Evolutionary conservation across 2,797 vertebrate species (phyloP).

Genomic region (Melanotaenia trifasciata): DNA sequence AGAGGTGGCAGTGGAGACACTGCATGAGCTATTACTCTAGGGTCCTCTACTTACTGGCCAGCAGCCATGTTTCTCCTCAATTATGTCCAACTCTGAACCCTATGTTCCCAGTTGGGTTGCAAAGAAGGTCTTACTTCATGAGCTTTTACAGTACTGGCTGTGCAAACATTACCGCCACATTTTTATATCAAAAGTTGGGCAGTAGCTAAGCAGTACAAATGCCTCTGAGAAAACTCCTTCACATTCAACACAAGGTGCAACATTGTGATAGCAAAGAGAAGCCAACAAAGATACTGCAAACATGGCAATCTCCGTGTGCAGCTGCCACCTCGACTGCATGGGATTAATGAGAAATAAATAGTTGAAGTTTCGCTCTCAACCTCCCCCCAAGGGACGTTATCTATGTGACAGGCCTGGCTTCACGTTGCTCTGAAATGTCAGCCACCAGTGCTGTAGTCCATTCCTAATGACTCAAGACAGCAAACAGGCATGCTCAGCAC

Average conservation of each 20-base stretch:
- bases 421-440: slow-evolving; percentile 70
- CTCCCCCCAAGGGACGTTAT: slow-evolving; percentile 65
- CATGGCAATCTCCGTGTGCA: slow-evolving; percentile 51
- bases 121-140: slow-evolving; percentile 32
- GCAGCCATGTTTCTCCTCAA: slow-evolving; percentile 51
- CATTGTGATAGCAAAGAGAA: slow-evolving; percentile 53
- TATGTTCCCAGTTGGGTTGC: slow-evolving; percentile 41
- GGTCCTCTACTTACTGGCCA: slow-evolving; percentile 54
- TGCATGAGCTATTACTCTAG: slow-evolving; percentile 60
- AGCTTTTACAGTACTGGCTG: slow-evolving; percentile 25
- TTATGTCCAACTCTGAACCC: slow-evolving; percentile 41
- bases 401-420: slow-evolving; percentile 55
- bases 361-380: slow-evolving; percentile 30
- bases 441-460: slow-evolving; percentile 51
- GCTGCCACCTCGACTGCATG: slow-evolving; percentile 41
- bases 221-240: slow-evolving; percentile 13
- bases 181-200: slow-evolving; percentile 32
- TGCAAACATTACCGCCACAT: slow-evolving; percentile 30
- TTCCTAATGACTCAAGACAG: slow-evolving; percentile 67
- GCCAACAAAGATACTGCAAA: slow-evolving; percentile 48
- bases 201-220: slow-evolving; percentile 28
- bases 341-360: slow-evolving; percentile 72
- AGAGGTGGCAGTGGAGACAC: slow-evolving; percentile 51
- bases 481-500: slow-evolving; percentile 50
- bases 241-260: slow-evolving; percentile 62